Evolutionary conservation across 2,797 vertebrate species (phyloP), one percentile per base, ranked within the genome.

Genomic region (Poeciliopsis paucimaculata): DNA sequence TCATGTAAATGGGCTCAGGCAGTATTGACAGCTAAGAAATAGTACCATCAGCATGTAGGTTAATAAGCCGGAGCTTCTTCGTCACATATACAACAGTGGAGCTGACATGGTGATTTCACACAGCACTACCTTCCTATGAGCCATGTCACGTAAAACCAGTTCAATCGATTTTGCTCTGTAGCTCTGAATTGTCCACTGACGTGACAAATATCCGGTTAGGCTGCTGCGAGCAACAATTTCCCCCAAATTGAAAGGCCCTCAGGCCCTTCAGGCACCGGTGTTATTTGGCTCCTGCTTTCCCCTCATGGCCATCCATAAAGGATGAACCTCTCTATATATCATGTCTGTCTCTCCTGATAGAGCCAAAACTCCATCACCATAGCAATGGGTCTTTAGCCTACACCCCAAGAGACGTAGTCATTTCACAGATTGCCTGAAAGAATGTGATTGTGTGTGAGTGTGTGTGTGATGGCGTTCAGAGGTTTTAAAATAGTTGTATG

Each of bases 331-430:
- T 89, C 89, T 80, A 90, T 94, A 93, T 88, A 93, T 95, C 93
- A 94, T 90, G 70, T 89, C 91, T 92, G 93, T 93, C 94, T 90
- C 85, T 92, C 90, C 88, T 87, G 88, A 91, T 92, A 26, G 88
- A 92, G 83, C 87, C 88, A 49, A 51, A 89, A 87, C 89, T 95
- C 91, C 90, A 95, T 95, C 94, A 95, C 90, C 89, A 93, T 90
- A 91, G 92, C 91, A 83, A 94, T 91, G 88, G 92, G 75, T 88
- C 90, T 93, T 93, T 92, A 90, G 87, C 84, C 90, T 77, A 81
- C 82, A 85, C 88, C 92, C 87, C 90, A 46, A 90, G 93, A 91
- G 90, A 92, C 87, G 75, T 51, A 81, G 90, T 81, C 88, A 90
- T 89, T 89, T 83, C 34, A 72, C 87, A 90, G 86, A 94, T 91